Evolutionary conservation across 2,113 vertebrate species (phyloP), one percentile per base, ranked within the genome.

Genomic region (Percopsis transmontana): DNA sequence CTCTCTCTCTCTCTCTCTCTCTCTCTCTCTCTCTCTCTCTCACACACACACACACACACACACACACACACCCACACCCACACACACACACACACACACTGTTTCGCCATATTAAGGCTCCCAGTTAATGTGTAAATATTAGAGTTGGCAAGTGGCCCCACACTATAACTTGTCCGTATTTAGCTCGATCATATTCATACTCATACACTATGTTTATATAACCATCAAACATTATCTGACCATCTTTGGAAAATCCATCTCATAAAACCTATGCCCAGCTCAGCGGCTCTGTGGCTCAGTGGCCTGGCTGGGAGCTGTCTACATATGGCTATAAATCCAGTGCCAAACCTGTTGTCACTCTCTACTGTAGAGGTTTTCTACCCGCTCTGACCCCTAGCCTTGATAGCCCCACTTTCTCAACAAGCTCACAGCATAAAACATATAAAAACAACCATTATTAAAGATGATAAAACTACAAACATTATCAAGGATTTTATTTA

Each of bases 111-210:
- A 69, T 82, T 82, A 72, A 75, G 71, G 44, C 52, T 54, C 58
- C 72, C 57, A 62, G 67, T 71, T 66, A 55, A 59, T 0, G 39
- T 77, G 67, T 81, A 81, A 79, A 81, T 81, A 79, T 72, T 79
- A 77, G 41, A 7, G 44, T 77, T 79, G 58, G 78, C 61, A 50
- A 2, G 16, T 9, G 13, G 53, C 61, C 61, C 68, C 40, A 61
- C 42, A 70, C 62, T 68, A 48, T 54, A 66, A 60, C 61, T 45
- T 72, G 61, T 68, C 72, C 70, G 72, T 85, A 79, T 85, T 82
- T 80, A 75, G 76, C 27, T 66, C 55, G 45, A 52, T 70, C 62
- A 76, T 58, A 52, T 79, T 70, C 55, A 71, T 67, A 69, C 39
- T 81, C 69, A 81, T 41, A 52, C 62, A 19, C 56, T 27, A 48